Evolutionary conservation across 2,888 invertebrate species (phyloP).

Genomic region (Aleiodes leptofemur): DNA sequence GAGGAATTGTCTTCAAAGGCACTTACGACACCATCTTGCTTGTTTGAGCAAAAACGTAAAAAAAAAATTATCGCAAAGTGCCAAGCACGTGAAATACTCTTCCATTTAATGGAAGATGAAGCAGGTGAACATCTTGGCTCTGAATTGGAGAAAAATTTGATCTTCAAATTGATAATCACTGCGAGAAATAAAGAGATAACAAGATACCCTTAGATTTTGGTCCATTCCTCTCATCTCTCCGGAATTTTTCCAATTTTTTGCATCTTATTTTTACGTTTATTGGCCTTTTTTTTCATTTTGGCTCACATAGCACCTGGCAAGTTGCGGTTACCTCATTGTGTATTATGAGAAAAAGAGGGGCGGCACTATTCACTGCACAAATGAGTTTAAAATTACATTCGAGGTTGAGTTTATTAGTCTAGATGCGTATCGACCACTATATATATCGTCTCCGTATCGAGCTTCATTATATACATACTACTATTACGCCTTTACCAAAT

Average conservation of each 20-base stretch:
- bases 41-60: not conserved
- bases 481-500: constrained; percentile 29
- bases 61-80: not conserved
- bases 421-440: constrained; percentile 37
- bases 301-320: constrained; percentile 37
- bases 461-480: constrained; percentile 3
- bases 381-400: constrained; percentile 47
- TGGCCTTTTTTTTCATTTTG: constrained; percentile 5
- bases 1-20: not conserved
- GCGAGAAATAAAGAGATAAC: not conserved
- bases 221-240: not conserved
- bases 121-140: too few species aligned
- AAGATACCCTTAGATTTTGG: too few species aligned
- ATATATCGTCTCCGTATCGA: constrained; percentile 22
- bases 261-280: too few species aligned
- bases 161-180: too few species aligned
- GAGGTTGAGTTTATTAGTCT: constrained; percentile 39
- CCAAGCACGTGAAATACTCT: too few species aligned
- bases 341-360: constrained; percentile 14
- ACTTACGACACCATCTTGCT: not conserved
- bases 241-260: too few species aligned
- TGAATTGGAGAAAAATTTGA: too few species aligned
- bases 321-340: constrained; percentile 38
- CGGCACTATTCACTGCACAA: constrained; percentile 37
- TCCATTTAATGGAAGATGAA: too few species aligned